Evolutionary conservation across 2,888 invertebrate species (phyloP).

Genomic region (Leptinotarsa haldemani): DNA sequence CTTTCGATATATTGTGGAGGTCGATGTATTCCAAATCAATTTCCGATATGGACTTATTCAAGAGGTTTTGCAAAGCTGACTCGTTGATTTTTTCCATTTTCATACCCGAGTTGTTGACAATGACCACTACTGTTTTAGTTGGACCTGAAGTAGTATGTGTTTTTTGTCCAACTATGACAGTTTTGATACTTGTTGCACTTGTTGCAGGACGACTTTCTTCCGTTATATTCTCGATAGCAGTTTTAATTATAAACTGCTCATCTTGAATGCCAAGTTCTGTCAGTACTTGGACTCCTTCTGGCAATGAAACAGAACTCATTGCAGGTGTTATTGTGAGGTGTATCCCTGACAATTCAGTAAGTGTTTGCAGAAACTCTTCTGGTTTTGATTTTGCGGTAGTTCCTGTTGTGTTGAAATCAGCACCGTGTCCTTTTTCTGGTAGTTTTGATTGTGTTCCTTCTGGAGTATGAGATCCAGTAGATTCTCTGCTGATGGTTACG

Average conservation of each 20-base stretch:
- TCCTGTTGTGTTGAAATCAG: not conserved
- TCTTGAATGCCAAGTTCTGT: conserved; percentile 21
- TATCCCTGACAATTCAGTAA: conserved; percentile 7
- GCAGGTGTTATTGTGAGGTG: conserved; percentile 3
- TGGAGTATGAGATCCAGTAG: not conserved
- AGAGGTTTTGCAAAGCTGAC: conserved; percentile 43
- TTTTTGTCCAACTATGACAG: not conserved
- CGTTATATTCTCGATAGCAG: conserved; percentile 11
- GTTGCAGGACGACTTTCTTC: not conserved
- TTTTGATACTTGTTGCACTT: conserved; percentile 10
- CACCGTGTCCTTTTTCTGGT: not conserved
- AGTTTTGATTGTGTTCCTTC: not conserved
- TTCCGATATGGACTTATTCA: conserved; percentile 42
- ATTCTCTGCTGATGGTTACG: not conserved
- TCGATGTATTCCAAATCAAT: conserved; percentile 47
- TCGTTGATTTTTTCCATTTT: conserved; percentile 46
- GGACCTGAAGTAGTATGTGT: not conserved
- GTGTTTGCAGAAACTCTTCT: conserved; percentile 8
- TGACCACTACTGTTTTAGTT: conserved; percentile 42
- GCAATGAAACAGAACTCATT: not conserved
- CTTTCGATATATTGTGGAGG: conserved; percentile 35
- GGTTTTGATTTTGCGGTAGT: conserved; percentile 4
- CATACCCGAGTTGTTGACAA: conserved; percentile 46
- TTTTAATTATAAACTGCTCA: conserved; percentile 16
- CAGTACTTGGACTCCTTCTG: conserved; percentile 12